Conservation (phyloP, 1,140 invertebrate species). For the Euschistus heros region DNA sequence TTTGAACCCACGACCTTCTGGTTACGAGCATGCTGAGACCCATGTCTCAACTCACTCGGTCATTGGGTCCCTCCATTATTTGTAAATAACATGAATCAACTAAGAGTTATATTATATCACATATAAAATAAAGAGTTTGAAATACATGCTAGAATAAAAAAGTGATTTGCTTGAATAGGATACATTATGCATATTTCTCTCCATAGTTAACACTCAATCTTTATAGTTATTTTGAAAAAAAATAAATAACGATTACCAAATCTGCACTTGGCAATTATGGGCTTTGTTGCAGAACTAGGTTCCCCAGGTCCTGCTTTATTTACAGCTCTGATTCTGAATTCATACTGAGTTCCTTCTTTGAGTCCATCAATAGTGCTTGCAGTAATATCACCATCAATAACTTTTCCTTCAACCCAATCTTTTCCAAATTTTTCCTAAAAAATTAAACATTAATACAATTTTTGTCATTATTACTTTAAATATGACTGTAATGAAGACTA, state of each 20-base stretch:
- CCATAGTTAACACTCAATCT: too few species aligned
- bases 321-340: conserved; percentile 89
- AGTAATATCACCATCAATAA: conserved; percentile 64
- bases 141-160: too few species aligned
- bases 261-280: conserved; percentile 88
- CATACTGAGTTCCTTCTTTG: conserved; percentile 90
- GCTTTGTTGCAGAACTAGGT: conserved; percentile 87
- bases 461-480: neutral
- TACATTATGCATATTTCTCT: too few species aligned
- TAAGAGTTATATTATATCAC: too few species aligned
- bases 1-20: too few species aligned
- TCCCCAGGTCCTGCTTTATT: conserved; percentile 93
- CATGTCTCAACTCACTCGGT: too few species aligned
- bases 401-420: conserved; percentile 72
- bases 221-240: too few species aligned
- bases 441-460: conserved; percentile 21
- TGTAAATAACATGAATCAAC: too few species aligned
- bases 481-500: neutral
- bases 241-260: conserved; percentile 42
- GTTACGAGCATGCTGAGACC: too few species aligned
- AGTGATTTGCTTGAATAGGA: too few species aligned
- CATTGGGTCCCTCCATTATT: too few species aligned
- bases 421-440: conserved; percentile 73
- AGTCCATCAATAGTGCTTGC: conserved; percentile 73
- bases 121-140: too few species aligned